These are phyloP conservation scores for Ardeotis arabs DNA, from an alignment of 2,113 vertebrate species.

Conservation along the genomic window DNA sequence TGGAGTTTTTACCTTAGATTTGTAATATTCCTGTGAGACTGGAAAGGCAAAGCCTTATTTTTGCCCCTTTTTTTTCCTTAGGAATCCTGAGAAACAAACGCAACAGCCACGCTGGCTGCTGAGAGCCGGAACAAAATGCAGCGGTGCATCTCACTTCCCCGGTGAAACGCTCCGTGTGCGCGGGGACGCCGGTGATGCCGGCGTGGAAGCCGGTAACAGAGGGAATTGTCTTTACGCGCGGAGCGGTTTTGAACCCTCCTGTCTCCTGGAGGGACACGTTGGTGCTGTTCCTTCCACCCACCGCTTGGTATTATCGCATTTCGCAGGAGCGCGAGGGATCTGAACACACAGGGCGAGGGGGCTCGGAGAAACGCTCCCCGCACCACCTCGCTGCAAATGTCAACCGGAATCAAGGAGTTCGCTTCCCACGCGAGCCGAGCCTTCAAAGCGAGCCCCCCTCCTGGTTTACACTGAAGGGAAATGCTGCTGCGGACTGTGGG, in stretches of 20 bases:
- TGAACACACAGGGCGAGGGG: neutral
- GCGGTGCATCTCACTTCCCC: rapidly evolving
- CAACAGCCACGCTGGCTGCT: neutral
- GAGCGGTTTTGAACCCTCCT: neutral
- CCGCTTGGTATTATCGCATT: neutral
- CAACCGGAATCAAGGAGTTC: neutral
- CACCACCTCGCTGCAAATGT: slow-evolving; percentile 25
- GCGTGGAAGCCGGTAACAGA: neutral
- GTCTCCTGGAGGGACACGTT: neutral
- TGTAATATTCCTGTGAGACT: neutral
- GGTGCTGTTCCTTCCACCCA: neutral
- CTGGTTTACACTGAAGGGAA: neutral
- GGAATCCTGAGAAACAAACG: neutral
- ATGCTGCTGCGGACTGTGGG: neutral
- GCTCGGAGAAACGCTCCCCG: neutral
- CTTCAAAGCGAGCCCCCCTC: neutral
- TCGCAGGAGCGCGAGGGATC: neutral
- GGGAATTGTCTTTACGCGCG: neutral
- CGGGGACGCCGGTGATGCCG: neutral
- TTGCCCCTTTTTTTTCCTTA: neutral
- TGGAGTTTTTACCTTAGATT: neutral
- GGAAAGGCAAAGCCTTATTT: neutral
- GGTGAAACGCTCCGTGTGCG: neutral
- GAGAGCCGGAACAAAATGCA: neutral
- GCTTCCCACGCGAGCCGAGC: neutral